phyloP scores from a whole-genome alignment of 2,888 invertebrate genomes.

The Tiphia femorata region DNA sequence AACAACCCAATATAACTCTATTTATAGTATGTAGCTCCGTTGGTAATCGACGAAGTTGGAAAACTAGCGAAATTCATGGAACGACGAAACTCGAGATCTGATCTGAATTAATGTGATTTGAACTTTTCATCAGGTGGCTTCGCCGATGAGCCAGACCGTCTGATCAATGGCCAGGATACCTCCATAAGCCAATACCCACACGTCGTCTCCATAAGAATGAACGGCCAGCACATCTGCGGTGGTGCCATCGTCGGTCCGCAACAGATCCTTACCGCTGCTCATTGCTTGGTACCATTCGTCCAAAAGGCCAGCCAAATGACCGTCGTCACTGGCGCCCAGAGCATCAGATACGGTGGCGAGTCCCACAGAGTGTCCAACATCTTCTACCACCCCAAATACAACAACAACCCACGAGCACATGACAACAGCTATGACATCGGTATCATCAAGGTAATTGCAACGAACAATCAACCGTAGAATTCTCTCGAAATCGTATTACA shows the following conservation, averaged over 20 bases:
- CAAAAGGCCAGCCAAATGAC: neutral
- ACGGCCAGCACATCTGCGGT: neutral
- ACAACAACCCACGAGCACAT: neutral
- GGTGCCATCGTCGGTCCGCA: neutral
- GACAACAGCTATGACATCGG: neutral
- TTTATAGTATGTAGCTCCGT: too few species aligned
- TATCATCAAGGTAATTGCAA: neutral
- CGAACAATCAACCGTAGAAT: too few species aligned
- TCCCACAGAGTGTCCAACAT: neutral
- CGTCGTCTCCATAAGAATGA: neutral
- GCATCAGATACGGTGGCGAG: neutral
- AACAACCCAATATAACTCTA: too few species aligned
- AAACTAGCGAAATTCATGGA: too few species aligned
- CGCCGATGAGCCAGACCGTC: slow-evolving; percentile 1
- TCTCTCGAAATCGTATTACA: too few species aligned
- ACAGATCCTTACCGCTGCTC: neutral
- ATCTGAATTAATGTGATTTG: too few species aligned
- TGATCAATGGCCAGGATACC: neutral
- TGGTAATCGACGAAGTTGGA: too few species aligned
- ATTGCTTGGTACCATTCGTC: neutral
- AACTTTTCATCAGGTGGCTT: too few species aligned
- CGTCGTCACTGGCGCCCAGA: neutral
- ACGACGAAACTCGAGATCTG: too few species aligned
- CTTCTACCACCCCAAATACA: neutral
- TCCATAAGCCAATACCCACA: neutral